Conservation (phyloP, 2,888 invertebrate species). For the Cephus runcator region DNA sequence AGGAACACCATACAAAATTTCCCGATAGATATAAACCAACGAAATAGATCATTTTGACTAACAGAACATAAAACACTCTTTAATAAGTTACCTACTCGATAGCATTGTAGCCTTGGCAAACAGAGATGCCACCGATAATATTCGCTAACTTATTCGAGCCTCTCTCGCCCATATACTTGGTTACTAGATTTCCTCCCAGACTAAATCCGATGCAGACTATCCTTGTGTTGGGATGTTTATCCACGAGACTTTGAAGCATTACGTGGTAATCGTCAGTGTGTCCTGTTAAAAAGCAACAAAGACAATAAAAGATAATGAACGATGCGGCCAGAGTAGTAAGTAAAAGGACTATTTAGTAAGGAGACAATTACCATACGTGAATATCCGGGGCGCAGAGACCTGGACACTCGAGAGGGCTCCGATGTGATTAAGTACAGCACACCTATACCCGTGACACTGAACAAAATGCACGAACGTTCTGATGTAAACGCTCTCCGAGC, state of each 20-base stretch:
- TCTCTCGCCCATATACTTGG: slow-evolving; percentile 90
- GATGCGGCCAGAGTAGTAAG: neutral
- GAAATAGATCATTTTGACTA: neutral
- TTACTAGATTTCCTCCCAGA: slow-evolving; percentile 91
- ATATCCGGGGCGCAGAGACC: slow-evolving; percentile 88
- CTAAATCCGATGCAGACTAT: slow-evolving; percentile 92
- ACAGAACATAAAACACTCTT: neutral
- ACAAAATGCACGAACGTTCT: slow-evolving; percentile 93
- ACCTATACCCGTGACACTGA: slow-evolving; percentile 90
- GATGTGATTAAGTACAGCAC: slow-evolving; percentile 93
- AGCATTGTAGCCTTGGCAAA: slow-evolving; percentile 95
- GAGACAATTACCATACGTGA: slow-evolving; percentile 83
- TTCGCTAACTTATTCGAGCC: slow-evolving; percentile 73
- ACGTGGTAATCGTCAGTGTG: slow-evolving; percentile 88
- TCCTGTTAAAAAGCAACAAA: slow-evolving; percentile 69
- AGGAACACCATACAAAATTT: neutral
- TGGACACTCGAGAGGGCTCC: slow-evolving; percentile 88
- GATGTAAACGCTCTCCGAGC: slow-evolving; percentile 94
- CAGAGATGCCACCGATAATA: slow-evolving; percentile 89
- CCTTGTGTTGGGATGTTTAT: slow-evolving; percentile 80
- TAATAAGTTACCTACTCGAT: slow-evolving; percentile 76
- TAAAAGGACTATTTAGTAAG: neutral
- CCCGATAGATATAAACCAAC: neutral
- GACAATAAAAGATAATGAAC: neutral
- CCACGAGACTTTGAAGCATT: slow-evolving; percentile 81